Evolutionary conservation across 2,113 vertebrate genomes (phyloP).

Genomic region (Macrotis lagotis): DNA sequence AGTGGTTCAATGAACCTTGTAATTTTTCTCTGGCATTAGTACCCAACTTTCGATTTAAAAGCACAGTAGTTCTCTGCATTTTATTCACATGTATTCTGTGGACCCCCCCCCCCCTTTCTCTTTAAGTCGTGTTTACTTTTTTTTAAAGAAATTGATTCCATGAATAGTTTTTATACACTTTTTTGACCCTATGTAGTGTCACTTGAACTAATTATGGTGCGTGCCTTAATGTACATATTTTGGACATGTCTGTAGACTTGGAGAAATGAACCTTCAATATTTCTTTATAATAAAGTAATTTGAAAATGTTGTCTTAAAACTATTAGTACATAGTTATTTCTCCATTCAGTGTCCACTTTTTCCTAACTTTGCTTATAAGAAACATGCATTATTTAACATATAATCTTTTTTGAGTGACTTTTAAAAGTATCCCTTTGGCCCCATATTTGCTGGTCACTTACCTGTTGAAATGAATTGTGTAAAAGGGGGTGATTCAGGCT

Average conservation of each 20-base stretch:
- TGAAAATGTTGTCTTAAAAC: not conserved
- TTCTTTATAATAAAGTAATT: not conserved
- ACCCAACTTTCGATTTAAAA: not conserved
- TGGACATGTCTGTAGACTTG: not conserved
- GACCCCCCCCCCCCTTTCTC: not conserved
- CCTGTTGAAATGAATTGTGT: constrained; percentile 51
- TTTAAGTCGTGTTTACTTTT: not conserved
- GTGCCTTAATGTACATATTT: not conserved
- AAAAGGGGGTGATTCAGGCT: constrained; percentile 47
- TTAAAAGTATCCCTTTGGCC: constrained; percentile 12
- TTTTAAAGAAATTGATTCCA: not conserved
- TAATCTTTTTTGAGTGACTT: constrained; percentile 30
- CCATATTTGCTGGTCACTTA: constrained; percentile 43
- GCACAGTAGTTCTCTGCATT: not conserved
- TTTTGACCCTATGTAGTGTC: not conserved
- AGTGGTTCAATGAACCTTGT: not conserved
- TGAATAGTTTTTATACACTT: not conserved
- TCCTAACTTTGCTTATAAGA: constrained; percentile 55
- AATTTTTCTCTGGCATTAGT: not conserved
- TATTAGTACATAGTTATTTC: not conserved
- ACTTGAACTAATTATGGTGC: not conserved
- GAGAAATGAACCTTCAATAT: not conserved
- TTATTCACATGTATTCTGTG: not conserved
- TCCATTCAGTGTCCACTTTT: constrained; percentile 48
- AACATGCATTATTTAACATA: constrained; percentile 35